Conservation (phyloP, 2,888 invertebrate genomes). For the Copidosoma aretas region DNA sequence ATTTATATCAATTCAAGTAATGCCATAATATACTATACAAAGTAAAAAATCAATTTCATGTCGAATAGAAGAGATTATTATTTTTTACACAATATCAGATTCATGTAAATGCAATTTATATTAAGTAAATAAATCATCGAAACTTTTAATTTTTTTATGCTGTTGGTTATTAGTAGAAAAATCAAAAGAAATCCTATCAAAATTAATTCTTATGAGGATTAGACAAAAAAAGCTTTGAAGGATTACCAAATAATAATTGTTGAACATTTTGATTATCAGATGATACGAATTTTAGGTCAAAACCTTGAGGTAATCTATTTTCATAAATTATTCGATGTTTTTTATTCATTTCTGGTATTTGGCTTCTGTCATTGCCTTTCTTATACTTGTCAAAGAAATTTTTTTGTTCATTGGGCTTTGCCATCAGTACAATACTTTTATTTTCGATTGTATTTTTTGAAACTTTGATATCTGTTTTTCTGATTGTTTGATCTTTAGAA, state of each 20-base stretch:
- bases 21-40: constrained; percentile 20
- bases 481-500: not conserved
- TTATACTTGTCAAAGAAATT: not conserved
- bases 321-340: constrained; percentile 25
- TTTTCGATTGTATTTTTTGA: not conserved
- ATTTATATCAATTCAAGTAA: constrained; percentile 26
- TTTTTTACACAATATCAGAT: constrained; percentile 43
- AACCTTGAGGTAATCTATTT: not conserved
- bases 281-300: not conserved
- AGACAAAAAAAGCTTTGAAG: not conserved
- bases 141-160: constrained; percentile 13
- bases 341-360: constrained; percentile 30
- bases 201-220: not conserved
- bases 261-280: not conserved
- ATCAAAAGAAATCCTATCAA: not conserved
- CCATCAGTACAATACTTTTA: not conserved
- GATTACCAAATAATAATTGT: not conserved
- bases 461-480: not conserved
- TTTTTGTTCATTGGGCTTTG: constrained; percentile 4
- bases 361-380: constrained; percentile 2
- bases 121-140: constrained; percentile 45
- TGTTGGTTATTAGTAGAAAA: too few species aligned
- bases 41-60: constrained; percentile 27
- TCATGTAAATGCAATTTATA: constrained; percentile 43
- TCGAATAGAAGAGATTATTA: constrained; percentile 35